Evolutionary conservation across 1,140 invertebrate genomes (phyloP).

Genomic region (Trichogramma pretiosum): DNA sequence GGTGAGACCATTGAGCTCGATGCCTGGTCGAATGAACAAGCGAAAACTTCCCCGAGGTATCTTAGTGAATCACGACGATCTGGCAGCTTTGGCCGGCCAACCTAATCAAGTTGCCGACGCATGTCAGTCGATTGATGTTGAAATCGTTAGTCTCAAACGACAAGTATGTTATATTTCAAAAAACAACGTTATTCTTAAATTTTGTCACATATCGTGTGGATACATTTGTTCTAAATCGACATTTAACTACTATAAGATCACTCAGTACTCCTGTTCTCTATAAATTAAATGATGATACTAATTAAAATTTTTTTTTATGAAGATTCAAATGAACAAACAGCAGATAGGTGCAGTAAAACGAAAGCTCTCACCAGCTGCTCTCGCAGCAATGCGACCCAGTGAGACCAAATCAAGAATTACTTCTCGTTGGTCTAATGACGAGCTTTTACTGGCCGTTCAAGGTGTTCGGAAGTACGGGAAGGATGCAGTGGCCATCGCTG

Average conservation of each 20-base stretch:
- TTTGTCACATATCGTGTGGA: conserved; percentile 40
- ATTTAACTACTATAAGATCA: background rate
- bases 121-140: conserved; percentile 83
- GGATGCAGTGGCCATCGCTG: conserved; percentile 91
- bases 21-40: conserved; percentile 69
- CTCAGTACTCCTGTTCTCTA: background rate
- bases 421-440: conserved; percentile 87
- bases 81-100: conserved; percentile 71
- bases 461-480: conserved; percentile 91
- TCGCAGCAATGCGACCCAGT: conserved; percentile 64
- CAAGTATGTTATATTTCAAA: conserved; percentile 80
- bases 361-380: conserved; percentile 60
- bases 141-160: conserved; percentile 87
- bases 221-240: conserved; percentile 36
- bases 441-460: conserved; percentile 82
- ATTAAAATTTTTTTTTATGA: conserved; percentile 32
- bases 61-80: conserved; percentile 94
- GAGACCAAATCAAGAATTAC: conserved; percentile 67
- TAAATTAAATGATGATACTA: background rate
- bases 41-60: conserved; percentile 90
- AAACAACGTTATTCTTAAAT: conserved; percentile 9
- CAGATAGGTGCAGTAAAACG: conserved; percentile 76
- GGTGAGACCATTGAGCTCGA: conserved; percentile 44
- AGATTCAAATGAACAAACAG: conserved; percentile 95
- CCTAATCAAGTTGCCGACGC: conserved; percentile 70